Conservation (phyloP, 2,888 invertebrate genomes). For the Sepiola atlantica region DNA sequence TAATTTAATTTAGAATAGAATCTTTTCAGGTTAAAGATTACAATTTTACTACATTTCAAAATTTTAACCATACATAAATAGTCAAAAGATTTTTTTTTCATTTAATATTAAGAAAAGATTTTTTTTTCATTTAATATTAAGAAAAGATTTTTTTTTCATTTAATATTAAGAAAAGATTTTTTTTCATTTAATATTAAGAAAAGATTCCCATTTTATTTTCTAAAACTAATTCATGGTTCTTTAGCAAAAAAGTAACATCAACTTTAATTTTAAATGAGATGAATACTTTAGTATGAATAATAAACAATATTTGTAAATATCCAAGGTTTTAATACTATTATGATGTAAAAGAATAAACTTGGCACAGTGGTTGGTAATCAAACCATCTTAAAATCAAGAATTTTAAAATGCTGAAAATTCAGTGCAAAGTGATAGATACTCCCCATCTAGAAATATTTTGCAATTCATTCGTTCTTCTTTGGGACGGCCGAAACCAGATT, state of each 20-base stretch:
- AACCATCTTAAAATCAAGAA: background rate
- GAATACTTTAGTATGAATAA: background rate
- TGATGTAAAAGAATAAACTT: background rate
- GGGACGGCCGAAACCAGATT: too few relatives aligned
- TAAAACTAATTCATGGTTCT: background rate
- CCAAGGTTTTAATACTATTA: background rate
- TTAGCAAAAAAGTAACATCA: background rate
- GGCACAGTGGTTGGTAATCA: background rate
- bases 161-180: background rate
- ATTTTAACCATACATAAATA: background rate
- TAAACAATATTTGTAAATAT: background rate
- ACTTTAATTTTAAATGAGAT: background rate
- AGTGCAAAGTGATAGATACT: background rate
- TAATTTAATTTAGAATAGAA: background rate
- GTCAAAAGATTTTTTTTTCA: background rate
- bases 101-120: background rate
- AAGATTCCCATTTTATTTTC: background rate
- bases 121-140: background rate
- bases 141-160: background rate
- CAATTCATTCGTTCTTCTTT: background rate
- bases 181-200: background rate
- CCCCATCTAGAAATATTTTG: background rate
- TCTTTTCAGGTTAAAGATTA: background rate
- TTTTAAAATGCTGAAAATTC: background rate
- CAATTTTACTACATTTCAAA: background rate